These are phyloP conservation scores for Anguilla marmorata DNA, from an alignment of 2,797 vertebrate species.

Conservation along the genomic window DNA sequence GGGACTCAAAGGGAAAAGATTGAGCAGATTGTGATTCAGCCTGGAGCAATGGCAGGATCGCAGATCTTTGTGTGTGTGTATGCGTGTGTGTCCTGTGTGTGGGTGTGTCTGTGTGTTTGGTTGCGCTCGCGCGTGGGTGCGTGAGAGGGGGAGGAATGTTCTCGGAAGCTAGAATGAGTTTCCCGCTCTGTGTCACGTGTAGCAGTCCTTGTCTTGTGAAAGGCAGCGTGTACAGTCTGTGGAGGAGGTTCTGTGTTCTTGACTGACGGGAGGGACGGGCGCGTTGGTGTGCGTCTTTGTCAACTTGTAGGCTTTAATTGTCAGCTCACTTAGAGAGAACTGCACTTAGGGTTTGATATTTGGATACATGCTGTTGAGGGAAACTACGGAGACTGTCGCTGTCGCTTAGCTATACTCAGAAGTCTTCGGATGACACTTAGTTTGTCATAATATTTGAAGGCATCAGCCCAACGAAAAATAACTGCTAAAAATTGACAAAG, in stretches of 20 bases:
- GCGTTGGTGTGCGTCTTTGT: background rate
- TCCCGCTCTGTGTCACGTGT: background rate
- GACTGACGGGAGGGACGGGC: background rate
- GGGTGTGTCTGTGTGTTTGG: background rate
- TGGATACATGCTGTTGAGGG: constrained; percentile 7
- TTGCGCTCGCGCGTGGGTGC: background rate
- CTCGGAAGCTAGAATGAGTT: background rate
- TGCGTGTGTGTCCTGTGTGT: background rate
- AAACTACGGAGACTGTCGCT: background rate
- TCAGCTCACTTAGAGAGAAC: background rate
- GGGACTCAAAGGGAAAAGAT: background rate
- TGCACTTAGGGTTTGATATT: background rate
- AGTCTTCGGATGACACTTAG: background rate
- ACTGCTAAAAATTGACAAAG: background rate
- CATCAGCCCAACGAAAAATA: background rate
- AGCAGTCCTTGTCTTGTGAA: constrained; percentile 16
- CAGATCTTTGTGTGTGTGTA: constrained; percentile 4
- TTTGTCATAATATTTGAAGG: background rate
- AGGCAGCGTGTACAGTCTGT: background rate
- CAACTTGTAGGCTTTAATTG: background rate
- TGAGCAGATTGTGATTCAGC: constrained; percentile 19
- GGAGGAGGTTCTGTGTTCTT: background rate
- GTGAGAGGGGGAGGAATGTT: background rate
- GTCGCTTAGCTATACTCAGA: background rate
- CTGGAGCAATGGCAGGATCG: constrained; percentile 17